Evolutionary conservation across 2,113 vertebrate species (phyloP).

Genomic region (Onychorhynchus coronatus): DNA sequence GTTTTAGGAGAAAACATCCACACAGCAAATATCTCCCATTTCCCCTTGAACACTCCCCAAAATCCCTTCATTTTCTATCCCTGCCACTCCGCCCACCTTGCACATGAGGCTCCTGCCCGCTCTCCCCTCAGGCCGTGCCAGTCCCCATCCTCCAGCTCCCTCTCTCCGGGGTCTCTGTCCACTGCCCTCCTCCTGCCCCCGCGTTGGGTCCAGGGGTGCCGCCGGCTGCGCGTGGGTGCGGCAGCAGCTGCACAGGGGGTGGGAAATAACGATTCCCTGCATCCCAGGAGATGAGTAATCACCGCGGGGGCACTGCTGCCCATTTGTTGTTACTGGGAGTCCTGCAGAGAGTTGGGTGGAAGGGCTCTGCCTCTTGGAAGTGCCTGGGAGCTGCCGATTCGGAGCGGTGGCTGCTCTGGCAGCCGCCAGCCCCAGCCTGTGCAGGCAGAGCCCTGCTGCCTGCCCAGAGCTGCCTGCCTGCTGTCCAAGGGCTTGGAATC

Average conservation of each 20-base stretch:
- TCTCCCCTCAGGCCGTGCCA: accelerated
- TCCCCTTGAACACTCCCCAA: background rate
- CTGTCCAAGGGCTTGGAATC: background rate
- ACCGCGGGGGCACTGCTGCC: background rate
- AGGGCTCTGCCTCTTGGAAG: background rate
- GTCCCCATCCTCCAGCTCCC: background rate
- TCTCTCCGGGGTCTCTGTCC: background rate
- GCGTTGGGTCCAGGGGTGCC: accelerated
- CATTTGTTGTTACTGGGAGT: background rate
- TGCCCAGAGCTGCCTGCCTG: background rate
- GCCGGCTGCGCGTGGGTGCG: background rate
- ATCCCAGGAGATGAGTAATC: background rate
- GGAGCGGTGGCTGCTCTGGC: background rate
- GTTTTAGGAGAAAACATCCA: background rate
- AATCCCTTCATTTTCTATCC: background rate
- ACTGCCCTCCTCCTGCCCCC: background rate
- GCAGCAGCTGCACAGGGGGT: background rate
- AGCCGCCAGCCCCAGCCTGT: background rate
- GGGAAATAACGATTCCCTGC: background rate
- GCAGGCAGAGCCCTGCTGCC: background rate
- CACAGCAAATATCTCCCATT: background rate
- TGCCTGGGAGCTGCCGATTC: background rate
- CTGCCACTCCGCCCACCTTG: background rate
- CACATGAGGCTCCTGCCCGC: background rate
- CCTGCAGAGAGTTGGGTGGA: background rate